A percentile compares a stretch with the other conserved stretches of the same genome.
These are phyloP conservation scores for Frankliniella fusca DNA, from an alignment of 2,888 invertebrate species.

Conservation along the genomic window DNA sequence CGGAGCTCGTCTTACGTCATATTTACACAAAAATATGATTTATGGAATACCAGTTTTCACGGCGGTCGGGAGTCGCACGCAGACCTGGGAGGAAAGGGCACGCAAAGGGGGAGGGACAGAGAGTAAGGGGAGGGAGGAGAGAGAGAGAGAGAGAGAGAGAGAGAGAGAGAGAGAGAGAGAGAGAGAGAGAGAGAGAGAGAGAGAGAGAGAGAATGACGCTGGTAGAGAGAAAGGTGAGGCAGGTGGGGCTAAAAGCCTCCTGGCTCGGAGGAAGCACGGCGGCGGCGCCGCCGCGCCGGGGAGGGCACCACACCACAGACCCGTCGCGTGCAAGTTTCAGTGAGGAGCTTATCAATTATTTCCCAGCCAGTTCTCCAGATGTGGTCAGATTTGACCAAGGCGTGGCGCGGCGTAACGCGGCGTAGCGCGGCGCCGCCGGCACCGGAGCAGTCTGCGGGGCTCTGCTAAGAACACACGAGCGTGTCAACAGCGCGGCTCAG, in stretches of 20 bases:
- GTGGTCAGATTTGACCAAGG: constrained; percentile 4
- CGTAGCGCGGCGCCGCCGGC: background rate
- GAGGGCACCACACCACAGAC: background rate
- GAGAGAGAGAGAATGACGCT: background rate
- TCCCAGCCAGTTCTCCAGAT: background rate
- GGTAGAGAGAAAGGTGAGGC: background rate
- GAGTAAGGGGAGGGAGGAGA: too few species aligned
- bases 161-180: background rate
- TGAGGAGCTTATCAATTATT: constrained; percentile 5
- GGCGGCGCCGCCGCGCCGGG: background rate
- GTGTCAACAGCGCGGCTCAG: too few species aligned
- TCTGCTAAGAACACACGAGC: too few species aligned
- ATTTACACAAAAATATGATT: constrained; percentile 19
- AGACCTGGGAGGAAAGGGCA: too few species aligned
- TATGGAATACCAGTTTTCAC: constrained; percentile 1
- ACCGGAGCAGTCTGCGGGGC: too few species aligned
- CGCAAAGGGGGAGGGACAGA: background rate
- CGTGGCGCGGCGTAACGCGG: background rate
- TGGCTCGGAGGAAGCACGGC: too few species aligned
- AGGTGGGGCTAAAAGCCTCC: background rate
- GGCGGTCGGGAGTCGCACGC: background rate
- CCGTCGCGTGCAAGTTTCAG: constrained; percentile 16
- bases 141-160: background rate
- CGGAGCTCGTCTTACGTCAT: background rate
- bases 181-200: background rate